Conservation (phyloP, 1,140 invertebrate species). For the Drosophila nikananu region DNA sequence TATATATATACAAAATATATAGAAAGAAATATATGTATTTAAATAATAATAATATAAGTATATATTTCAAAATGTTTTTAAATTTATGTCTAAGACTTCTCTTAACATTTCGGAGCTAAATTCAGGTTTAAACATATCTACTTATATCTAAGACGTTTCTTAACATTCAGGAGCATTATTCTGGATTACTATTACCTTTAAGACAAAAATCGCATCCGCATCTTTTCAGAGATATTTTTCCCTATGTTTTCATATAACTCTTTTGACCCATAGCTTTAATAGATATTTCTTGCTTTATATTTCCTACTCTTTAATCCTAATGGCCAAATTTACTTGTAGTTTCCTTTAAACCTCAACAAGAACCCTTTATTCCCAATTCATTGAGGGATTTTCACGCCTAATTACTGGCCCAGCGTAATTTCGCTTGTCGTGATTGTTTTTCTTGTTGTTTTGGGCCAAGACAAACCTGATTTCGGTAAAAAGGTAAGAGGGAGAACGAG, state of each 20-base stretch:
- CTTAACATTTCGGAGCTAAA: too few relatives aligned
- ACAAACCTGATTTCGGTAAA: constrained; percentile 32
- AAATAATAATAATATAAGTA: too few relatives aligned
- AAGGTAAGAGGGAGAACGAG: constrained; percentile 50
- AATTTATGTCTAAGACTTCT: too few relatives aligned
- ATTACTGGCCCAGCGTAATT: constrained; percentile 57
- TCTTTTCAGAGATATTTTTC: background rate
- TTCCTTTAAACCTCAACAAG: background rate
- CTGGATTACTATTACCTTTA: background rate
- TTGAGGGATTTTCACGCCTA: constrained; percentile 68
- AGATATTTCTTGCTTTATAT: too few relatives aligned
- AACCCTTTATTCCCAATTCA: constrained; percentile 34
- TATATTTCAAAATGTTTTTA: too few relatives aligned
- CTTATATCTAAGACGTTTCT: background rate
- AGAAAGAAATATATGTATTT: too few relatives aligned
- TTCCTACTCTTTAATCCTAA: background rate
- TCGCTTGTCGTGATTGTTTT: constrained; percentile 8
- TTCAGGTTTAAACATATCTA: background rate
- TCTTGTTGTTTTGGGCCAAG: constrained; percentile 25
- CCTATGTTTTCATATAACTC: background rate
- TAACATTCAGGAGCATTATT: background rate
- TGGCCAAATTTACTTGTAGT: background rate
- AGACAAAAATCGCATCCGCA: background rate
- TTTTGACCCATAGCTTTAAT: background rate
- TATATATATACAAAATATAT: too few relatives aligned